Percentiles rank a stretch among this genome's conserved stretches.
Evolutionary conservation across 2,113 vertebrate genomes (phyloP).

Genomic region (Syngnathoides biaculeatus): DNA sequence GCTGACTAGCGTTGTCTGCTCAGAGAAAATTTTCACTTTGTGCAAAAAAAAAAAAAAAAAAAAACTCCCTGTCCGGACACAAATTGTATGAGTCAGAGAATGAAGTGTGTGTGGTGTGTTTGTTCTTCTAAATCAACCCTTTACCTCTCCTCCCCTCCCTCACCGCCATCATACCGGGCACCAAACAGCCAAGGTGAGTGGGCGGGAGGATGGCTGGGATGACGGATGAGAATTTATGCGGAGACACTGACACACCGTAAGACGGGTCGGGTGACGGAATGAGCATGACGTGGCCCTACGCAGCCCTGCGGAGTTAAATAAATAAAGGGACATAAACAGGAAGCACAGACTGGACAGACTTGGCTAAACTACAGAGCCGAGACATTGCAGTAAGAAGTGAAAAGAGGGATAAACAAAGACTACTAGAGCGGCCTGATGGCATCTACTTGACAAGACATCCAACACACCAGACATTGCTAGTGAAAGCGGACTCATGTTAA

Average conservation of each 20-base stretch:
- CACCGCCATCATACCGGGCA: conserved; percentile 48
- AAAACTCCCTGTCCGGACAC: background rate
- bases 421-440: conserved; percentile 73
- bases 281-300: conserved; percentile 60
- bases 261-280: conserved; percentile 25
- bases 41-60: too few species aligned
- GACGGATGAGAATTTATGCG: conserved; percentile 39
- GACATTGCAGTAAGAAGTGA: conserved; percentile 46
- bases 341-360: conserved; percentile 65
- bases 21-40: background rate
- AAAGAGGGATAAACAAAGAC: conserved; percentile 73
- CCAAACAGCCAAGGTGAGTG: conserved; percentile 66
- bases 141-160: conserved; percentile 51
- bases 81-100: background rate
- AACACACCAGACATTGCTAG: conserved; percentile 71
- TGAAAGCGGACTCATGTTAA: conserved; percentile 62
- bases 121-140: conserved; percentile 31
- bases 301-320: conserved; percentile 42
- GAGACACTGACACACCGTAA: conserved; percentile 22
- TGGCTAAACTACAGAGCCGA: conserved; percentile 64
- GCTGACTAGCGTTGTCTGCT: background rate
- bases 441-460: conserved; percentile 66
- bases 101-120: conserved; percentile 50
- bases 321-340: conserved; percentile 61
- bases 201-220: conserved; percentile 30